A percentile compares a stretch with the other conserved stretches of the same genome.
Evolutionary conservation across 1,140 invertebrate species (phyloP).

Genomic region (Aphaenogaster rudis): DNA sequence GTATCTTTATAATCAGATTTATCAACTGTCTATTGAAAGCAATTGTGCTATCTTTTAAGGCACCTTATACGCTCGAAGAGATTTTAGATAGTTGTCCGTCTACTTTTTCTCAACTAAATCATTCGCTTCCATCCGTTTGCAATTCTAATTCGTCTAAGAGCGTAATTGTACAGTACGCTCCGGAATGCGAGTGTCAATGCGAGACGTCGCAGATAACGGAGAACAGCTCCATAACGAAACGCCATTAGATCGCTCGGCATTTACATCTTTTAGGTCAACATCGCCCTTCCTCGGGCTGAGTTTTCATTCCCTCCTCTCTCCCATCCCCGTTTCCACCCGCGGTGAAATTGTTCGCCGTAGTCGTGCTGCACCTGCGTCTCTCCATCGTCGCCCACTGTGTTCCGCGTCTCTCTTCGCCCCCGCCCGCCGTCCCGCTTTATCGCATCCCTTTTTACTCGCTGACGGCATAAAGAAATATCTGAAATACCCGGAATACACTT

Average conservation of each 20-base stretch:
- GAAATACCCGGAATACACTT: conserved; percentile 53
- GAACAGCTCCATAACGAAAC: neutral
- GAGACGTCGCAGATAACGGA: neutral
- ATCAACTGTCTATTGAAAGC: too few relatives aligned
- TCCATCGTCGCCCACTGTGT: conserved; percentile 6
- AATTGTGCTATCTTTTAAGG: neutral
- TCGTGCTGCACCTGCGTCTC: conserved; percentile 21
- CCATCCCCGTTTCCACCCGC: neutral
- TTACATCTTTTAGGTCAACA: conserved; percentile 40
- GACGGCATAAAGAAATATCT: conserved; percentile 53
- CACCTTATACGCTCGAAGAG: neutral
- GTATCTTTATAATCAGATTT: neutral
- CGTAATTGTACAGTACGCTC: neutral
- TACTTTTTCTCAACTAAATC: neutral
- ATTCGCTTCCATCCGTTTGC: neutral
- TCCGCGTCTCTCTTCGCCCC: neutral
- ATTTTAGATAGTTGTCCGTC: neutral
- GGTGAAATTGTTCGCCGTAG: conserved; percentile 45
- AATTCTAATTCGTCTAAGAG: conserved; percentile 19
- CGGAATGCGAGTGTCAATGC: neutral
- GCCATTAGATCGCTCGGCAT: conserved; percentile 32
- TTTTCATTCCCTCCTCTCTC: neutral
- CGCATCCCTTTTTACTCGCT: conserved; percentile 30
- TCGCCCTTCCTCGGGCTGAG: neutral
- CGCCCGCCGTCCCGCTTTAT: neutral